phyloP scores from a whole-genome alignment of 2,113 vertebrate genomes.

The Xiphophorus couchianus region DNA sequence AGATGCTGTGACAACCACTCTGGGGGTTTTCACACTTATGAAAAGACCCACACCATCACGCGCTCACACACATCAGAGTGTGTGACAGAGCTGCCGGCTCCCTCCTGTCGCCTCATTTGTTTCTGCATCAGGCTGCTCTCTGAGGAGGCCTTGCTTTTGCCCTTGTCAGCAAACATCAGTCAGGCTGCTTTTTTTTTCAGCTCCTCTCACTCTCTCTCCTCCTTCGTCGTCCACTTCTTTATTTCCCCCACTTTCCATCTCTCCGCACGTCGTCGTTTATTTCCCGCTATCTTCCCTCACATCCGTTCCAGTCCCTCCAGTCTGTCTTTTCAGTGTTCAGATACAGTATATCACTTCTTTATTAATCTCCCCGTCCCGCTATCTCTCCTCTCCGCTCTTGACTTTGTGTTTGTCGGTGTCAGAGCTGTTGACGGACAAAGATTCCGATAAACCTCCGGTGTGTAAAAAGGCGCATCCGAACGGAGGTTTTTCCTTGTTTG shows the following conservation, averaged over 20 bases:
- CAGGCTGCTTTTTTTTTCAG: conserved; percentile 11
- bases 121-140: conserved; percentile 69
- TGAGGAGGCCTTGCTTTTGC: conserved; percentile 61
- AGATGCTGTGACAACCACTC: conserved; percentile 59
- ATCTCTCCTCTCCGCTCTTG: conserved; percentile 23
- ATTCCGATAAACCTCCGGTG: conserved; percentile 6
- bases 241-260: conserved; percentile 19
- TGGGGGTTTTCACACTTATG: conserved; percentile 52
- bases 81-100: conserved; percentile 70
- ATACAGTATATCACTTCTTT: conserved; percentile 40
- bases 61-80: conserved; percentile 40
- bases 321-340: conserved; percentile 21
- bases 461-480: conserved; percentile 24
- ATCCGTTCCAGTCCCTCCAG: conserved; percentile 25
- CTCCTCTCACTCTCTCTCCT: conserved; percentile 28
- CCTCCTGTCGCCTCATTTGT: conserved; percentile 74
- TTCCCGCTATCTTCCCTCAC: conserved; percentile 29
- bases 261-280: conserved; percentile 25
- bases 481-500: not conserved
- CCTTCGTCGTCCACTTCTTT: conserved; percentile 22
- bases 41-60: conserved; percentile 36
- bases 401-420: conserved; percentile 34
- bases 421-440: conserved; percentile 23
- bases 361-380: conserved; percentile 31
- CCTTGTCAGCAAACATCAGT: conserved; percentile 74